Evolutionary conservation across 2,113 vertebrate genomes (phyloP).

Genomic region (Neolamprologus modestus): DNA sequence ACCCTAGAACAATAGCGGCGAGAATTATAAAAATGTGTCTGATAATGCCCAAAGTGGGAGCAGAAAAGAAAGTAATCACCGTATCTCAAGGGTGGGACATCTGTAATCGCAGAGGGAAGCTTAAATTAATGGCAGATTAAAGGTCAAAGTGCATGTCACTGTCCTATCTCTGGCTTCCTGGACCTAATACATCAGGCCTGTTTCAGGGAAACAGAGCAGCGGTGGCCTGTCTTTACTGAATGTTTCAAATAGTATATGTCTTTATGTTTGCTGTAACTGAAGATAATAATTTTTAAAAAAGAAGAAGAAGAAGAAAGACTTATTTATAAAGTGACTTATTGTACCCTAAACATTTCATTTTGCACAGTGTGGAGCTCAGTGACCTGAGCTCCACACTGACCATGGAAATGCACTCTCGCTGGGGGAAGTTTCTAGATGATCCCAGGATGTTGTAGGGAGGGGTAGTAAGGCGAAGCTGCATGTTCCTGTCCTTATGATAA

Average conservation of each 20-base stretch:
- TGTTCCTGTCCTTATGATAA: constrained; percentile 64
- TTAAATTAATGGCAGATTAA: constrained; percentile 44
- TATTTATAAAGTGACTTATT: neutral
- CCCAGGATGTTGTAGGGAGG: constrained; percentile 64
- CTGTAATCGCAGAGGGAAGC: constrained; percentile 45
- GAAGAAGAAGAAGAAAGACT: neutral
- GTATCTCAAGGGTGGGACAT: constrained; percentile 37
- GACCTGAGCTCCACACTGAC: constrained; percentile 3
- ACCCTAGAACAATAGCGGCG: constrained; percentile 67
- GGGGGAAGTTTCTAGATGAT: constrained; percentile 50
- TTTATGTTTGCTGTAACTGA: neutral
- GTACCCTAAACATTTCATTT: neutral
- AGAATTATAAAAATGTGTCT: constrained; percentile 50
- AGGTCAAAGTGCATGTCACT: constrained; percentile 31
- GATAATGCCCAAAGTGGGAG: constrained; percentile 31
- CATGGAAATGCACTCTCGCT: constrained; percentile 8
- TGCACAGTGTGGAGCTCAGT: neutral
- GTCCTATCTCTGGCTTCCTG: constrained; percentile 45
- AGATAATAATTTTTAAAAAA: neutral
- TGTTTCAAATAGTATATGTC: neutral
- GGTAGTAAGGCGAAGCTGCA: constrained; percentile 47
- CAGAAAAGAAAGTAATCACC: constrained; percentile 21
- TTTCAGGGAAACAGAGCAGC: neutral
- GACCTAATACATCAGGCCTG: constrained; percentile 5
- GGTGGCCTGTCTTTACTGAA: accelerated